Evolutionary conservation across 2,888 invertebrate species (phyloP).

Genomic region (Anaspis maculata): DNA sequence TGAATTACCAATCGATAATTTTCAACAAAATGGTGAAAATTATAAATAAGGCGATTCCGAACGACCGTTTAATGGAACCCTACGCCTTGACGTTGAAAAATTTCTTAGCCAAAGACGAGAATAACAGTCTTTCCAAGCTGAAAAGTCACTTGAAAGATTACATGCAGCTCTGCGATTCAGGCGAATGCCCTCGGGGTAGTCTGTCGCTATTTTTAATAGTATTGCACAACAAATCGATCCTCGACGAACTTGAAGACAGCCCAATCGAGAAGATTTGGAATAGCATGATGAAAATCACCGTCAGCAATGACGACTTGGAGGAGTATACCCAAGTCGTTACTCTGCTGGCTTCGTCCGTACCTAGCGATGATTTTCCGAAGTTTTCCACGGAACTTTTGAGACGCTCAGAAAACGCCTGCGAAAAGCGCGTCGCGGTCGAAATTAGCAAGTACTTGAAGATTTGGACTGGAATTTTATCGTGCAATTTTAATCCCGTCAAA

Average conservation of each 20-base stretch:
- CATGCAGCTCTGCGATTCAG: conserved; percentile 19
- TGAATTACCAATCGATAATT: conserved; percentile 20
- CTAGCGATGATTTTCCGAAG: conserved; percentile 29
- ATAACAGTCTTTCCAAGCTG: conserved; percentile 18
- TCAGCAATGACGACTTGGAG: conserved; percentile 16
- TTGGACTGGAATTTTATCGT: conserved; percentile 30
- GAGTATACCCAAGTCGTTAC: conserved; percentile 30
- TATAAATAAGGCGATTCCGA: conserved; percentile 15
- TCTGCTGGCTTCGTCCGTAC: conserved; percentile 30
- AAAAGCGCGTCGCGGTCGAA: conserved; percentile 11
- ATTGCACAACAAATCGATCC: conserved; percentile 28
- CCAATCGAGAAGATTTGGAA: conserved; percentile 27
- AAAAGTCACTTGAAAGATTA: conserved; percentile 18
- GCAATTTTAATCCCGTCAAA: conserved; percentile 32
- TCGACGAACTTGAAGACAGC: conserved; percentile 21
- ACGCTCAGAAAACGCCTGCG: conserved; percentile 24
- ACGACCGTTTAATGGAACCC: conserved; percentile 10
- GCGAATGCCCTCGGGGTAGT: too few relatives aligned
- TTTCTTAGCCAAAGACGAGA: conserved; percentile 18
- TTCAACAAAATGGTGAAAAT: conserved; percentile 22
- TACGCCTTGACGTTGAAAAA: conserved; percentile 19
- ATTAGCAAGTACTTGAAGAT: conserved; percentile 23
- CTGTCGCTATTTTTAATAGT: conserved; percentile 28
- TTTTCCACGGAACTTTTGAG: conserved; percentile 28
- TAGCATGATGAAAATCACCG: conserved; percentile 24